A percentile compares a stretch with the other conserved stretches of the same genome.
Conservation (phyloP, 2,797 vertebrate genomes). For the Neoniphon sammara region DNA sequence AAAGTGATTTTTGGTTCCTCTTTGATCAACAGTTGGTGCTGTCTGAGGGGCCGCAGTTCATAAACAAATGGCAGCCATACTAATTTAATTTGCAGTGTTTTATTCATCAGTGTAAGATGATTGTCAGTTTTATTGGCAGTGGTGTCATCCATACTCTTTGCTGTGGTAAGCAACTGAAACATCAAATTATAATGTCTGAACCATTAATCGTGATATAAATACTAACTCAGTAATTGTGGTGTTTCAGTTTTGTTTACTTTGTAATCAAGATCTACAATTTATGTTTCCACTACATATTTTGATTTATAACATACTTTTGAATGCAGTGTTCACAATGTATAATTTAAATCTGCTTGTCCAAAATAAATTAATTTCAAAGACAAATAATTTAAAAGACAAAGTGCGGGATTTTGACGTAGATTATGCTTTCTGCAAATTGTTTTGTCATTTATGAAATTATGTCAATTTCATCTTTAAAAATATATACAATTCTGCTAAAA, state of each 20-base stretch:
- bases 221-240: not conserved
- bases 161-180: not conserved
- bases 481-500: too few species aligned
- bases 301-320: accelerated
- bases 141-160: not conserved
- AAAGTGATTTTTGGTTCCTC: not conserved
- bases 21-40: too few species aligned
- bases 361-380: too few species aligned
- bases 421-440: too few species aligned
- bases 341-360: too few species aligned
- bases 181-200: not conserved
- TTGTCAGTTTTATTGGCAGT: not conserved
- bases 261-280: not conserved
- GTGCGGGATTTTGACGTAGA: too few species aligned
- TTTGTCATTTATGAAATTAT: too few species aligned
- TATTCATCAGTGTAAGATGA: not conserved
- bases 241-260: not conserved
- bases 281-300: not conserved
- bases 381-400: too few species aligned
- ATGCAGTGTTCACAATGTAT: not conserved
- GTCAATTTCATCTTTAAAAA: too few species aligned
- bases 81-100: not conserved
- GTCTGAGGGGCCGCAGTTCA: not conserved
- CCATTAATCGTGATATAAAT: not conserved
- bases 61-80: not conserved